A percentile compares a stretch with the other conserved stretches of the same genome.
Conservation (phyloP, 2,797 vertebrate genomes). For the Antennarius maculatus region DNA sequence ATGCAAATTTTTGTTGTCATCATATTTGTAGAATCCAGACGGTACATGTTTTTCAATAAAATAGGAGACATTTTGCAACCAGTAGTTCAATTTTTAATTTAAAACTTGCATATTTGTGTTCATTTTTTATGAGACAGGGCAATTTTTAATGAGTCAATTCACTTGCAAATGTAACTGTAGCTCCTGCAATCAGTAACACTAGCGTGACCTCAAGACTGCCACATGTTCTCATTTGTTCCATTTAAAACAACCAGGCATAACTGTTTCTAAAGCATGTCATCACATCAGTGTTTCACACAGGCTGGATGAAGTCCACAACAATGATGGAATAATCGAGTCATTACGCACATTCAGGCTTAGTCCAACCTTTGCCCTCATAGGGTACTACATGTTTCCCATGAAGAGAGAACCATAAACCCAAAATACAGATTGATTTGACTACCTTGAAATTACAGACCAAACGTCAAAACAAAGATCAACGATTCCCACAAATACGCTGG, state of each 20-base stretch:
- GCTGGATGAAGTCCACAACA: conserved; percentile 5
- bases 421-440: conserved; percentile 49
- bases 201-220: conserved; percentile 25
- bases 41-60: neutral
- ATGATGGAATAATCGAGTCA: neutral
- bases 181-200: neutral
- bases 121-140: neutral
- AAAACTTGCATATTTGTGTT: neutral
- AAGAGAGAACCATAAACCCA: conserved; percentile 30
- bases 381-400: conserved; percentile 28
- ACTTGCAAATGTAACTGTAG: no score
- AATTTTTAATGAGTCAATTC: no score
- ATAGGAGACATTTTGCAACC: neutral
- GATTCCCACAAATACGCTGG: conserved; percentile 45
- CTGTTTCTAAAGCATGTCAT: conserved; percentile 26
- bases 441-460: conserved; percentile 46
- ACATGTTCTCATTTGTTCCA: conserved; percentile 34
- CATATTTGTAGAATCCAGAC: neutral
- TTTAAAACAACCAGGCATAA: conserved; percentile 20
- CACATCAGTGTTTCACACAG: conserved; percentile 5
- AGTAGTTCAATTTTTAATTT: neutral
- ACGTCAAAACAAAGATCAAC: conserved; percentile 15
- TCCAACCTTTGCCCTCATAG: neutral
- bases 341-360: conserved; percentile 6
- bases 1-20: neutral